Conservation (phyloP, 2,113 vertebrate species). For the Cynopterus brachyotis region DNA sequence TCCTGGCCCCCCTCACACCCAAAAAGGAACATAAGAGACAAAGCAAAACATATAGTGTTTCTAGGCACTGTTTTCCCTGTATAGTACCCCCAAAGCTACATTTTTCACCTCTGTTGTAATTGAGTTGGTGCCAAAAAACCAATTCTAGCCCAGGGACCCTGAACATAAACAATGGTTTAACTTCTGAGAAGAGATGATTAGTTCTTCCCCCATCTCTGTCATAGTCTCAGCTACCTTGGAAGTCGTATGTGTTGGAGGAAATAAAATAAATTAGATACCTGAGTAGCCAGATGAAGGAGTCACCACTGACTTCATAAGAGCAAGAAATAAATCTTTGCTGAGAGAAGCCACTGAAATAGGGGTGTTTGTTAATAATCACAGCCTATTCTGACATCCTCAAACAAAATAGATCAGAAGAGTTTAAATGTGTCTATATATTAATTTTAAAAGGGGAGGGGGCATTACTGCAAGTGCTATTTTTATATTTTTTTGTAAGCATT, state of each 20-base stretch:
- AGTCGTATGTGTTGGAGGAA: neutral
- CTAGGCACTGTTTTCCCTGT: neutral
- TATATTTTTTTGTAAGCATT: neutral
- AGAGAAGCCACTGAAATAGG: neutral
- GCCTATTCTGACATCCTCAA: neutral
- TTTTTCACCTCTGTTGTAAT: neutral
- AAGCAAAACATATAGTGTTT: neutral
- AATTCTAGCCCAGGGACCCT: neutral
- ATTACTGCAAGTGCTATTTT: neutral
- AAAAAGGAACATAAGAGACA: neutral
- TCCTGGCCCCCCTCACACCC: neutral
- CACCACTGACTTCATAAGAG: neutral
- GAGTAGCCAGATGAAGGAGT: fast-evolving
- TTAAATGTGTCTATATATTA: neutral
- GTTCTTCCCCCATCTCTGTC: neutral
- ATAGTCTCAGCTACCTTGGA: neutral
- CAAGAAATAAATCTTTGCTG: neutral
- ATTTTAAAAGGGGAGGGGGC: neutral
- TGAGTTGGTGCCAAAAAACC: neutral
- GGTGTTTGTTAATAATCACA: neutral
- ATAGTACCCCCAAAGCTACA: neutral
- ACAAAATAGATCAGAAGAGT: neutral
- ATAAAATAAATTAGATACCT: neutral
- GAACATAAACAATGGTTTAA: neutral
- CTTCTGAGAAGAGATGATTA: neutral